phyloP scores from a whole-genome alignment of 2,888 invertebrate species.

The Halictus quadricinctus region DNA sequence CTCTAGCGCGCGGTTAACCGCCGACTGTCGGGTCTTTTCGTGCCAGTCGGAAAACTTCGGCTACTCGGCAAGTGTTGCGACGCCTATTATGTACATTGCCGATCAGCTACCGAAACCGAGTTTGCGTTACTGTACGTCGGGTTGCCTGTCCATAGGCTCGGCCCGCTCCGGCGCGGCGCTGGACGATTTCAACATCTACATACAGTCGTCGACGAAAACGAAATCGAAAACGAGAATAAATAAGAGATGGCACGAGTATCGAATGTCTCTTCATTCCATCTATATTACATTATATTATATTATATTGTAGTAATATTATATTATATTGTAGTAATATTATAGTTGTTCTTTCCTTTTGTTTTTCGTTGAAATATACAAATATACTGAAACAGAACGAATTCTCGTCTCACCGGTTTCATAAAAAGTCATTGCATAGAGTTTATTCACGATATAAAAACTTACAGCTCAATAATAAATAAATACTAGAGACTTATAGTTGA shows the following conservation, averaged over 20 bases:
- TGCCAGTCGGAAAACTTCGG: not conserved
- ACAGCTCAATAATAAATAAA: constrained; percentile 72
- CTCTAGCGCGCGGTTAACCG: not conserved
- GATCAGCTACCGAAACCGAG: not conserved
- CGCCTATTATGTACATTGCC: too few species aligned
- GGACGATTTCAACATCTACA: not conserved
- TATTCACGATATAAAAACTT: constrained; percentile 73
- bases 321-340: constrained; percentile 25
- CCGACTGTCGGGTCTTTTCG: not conserved
- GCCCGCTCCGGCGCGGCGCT: too few species aligned
- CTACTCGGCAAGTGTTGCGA: not conserved
- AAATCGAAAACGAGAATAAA: constrained; percentile 2
- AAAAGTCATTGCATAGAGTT: constrained; percentile 66
- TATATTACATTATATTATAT: not conserved
- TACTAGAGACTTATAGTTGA: constrained; percentile 72
- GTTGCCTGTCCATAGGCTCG: not conserved
- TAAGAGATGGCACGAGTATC: constrained; percentile 17
- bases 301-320: not conserved
- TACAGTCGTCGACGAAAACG: constrained; percentile 5
- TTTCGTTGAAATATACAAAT: constrained; percentile 51
- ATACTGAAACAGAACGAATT: not conserved
- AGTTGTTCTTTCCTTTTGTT: not conserved
- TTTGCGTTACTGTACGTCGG: not conserved
- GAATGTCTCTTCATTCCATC: constrained; percentile 20
- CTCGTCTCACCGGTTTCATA: constrained; percentile 11